Percentiles rank a stretch among this genome's conserved stretches.
These are phyloP conservation scores for Atta colombica DNA, from an alignment of 1,140 invertebrate genomes.

Conservation along the genomic window DNA sequence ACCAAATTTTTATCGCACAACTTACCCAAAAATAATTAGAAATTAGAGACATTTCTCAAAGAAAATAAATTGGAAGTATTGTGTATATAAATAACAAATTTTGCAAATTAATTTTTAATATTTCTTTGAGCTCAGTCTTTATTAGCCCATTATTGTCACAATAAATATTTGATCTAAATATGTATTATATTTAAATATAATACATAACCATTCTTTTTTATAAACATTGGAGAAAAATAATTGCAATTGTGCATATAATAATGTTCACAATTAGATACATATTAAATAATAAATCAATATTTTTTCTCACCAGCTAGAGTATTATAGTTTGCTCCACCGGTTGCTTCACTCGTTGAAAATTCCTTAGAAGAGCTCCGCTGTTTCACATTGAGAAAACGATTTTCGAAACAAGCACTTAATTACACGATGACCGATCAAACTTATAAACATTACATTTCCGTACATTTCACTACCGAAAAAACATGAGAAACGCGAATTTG, in stretches of 20 bases:
- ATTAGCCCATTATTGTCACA: not conserved
- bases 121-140: not conserved
- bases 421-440: no score
- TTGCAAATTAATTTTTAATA: not conserved
- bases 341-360: not conserved
- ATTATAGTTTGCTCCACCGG: not conserved
- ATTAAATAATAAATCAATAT: constrained; percentile 8
- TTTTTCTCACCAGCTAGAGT: not conserved
- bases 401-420: not conserved
- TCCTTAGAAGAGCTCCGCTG: not conserved
- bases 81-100: not conserved
- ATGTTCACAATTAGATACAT: not conserved
- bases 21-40: not conserved
- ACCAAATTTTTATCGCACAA: not conserved
- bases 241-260: not conserved
- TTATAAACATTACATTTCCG: not conserved
- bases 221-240: constrained; percentile 16
- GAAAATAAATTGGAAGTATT: not conserved
- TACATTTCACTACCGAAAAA: not conserved
- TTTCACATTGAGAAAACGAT: not conserved
- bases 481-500: not conserved
- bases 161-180: not conserved
- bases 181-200: constrained; percentile 12
- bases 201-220: not conserved
- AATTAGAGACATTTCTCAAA: not conserved